Conservation (phyloP, 2,113 vertebrate species). For the Daboia siamensis region DNA sequence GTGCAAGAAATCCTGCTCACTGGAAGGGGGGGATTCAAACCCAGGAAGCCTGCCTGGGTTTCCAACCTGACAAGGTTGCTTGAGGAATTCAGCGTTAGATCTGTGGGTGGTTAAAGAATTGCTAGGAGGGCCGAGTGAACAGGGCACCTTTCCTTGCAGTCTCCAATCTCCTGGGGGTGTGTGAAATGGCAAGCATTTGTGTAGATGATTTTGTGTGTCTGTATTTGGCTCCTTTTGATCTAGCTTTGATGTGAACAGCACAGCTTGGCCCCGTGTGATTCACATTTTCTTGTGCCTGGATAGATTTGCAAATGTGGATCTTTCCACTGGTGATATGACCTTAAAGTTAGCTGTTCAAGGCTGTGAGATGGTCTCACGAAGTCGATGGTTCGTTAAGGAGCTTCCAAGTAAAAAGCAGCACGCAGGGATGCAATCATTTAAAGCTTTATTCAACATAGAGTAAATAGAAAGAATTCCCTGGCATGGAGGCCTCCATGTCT, state of each 20-base stretch:
- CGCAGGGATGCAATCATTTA: too few relatives aligned
- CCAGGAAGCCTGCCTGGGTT: too few relatives aligned
- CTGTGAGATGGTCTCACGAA: too few relatives aligned
- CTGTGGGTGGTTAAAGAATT: background rate
- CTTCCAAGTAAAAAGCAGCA: too few relatives aligned
- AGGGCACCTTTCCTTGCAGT: background rate
- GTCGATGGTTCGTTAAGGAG: too few relatives aligned
- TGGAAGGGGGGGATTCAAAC: too few relatives aligned
- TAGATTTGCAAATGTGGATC: background rate
- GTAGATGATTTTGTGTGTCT: background rate
- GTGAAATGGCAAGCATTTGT: background rate
- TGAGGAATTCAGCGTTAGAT: background rate
- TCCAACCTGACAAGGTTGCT: background rate
- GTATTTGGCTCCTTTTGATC: background rate
- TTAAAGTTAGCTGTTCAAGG: background rate
- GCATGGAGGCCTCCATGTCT: too few relatives aligned
- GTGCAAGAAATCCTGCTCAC: too few relatives aligned
- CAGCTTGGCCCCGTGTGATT: background rate
- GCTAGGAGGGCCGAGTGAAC: background rate
- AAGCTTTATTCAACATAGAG: too few relatives aligned
- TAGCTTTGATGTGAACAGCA: background rate
- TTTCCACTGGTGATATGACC: background rate
- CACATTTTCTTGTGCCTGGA: background rate
- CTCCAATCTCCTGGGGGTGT: background rate
- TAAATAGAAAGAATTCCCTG: too few relatives aligned